phyloP scores from a whole-genome alignment of 2,888 invertebrate species.

The Shargacucullia verbasci region DNA sequence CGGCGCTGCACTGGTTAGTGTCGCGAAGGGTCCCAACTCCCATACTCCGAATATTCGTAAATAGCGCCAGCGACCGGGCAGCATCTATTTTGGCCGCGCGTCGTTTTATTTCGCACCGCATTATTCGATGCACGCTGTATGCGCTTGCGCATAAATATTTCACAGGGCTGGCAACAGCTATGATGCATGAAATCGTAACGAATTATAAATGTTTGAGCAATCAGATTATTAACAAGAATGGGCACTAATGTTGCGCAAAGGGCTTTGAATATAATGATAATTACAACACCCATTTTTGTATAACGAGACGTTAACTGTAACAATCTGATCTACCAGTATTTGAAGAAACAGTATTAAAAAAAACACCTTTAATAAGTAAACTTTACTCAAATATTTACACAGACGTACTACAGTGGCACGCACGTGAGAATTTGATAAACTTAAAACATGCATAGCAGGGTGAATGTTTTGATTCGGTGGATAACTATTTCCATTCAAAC shows the following conservation, averaged over 20 bases:
- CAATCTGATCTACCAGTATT: too few relatives aligned
- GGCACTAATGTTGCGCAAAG: too few relatives aligned
- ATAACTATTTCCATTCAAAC: neutral
- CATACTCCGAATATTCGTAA: conserved; percentile 49
- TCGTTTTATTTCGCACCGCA: conserved; percentile 63
- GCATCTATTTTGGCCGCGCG: conserved; percentile 68
- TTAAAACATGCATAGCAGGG: conserved; percentile 3
- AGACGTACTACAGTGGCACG: conserved; percentile 1
- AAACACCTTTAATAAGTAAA: too few relatives aligned
- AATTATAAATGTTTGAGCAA: too few relatives aligned
- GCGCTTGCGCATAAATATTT: conserved; percentile 67
- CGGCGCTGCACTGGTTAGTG: conserved; percentile 32
- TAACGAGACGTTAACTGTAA: too few relatives aligned
- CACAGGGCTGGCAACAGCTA: conserved; percentile 56
- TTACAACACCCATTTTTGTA: too few relatives aligned
- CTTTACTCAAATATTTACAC: conserved; percentile 6
- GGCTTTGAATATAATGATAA: too few relatives aligned
- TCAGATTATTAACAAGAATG: too few relatives aligned
- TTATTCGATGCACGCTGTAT: conserved; percentile 58
- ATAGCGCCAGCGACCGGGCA: conserved; percentile 57
- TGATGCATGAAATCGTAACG: too few relatives aligned
- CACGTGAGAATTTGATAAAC: conserved; percentile 1
- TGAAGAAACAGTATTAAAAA: too few relatives aligned
- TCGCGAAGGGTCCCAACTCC: conserved; percentile 38
- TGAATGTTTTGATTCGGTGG: neutral